These are phyloP conservation scores for Hypomesus transpacificus DNA, from an alignment of 2,113 vertebrate genomes.

Conservation along the genomic window DNA sequence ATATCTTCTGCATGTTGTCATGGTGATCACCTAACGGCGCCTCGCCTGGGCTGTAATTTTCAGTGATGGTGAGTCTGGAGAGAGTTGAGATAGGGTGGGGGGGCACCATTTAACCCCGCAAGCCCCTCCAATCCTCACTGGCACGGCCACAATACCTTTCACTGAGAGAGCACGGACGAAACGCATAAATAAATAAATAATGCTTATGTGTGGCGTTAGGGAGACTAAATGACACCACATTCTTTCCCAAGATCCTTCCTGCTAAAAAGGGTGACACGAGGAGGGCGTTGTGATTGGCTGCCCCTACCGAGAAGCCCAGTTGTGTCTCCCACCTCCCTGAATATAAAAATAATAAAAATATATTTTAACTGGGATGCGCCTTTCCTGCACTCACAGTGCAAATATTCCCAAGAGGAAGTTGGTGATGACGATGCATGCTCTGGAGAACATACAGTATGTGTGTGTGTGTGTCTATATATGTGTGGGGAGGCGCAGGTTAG, in stretches of 20 bases:
- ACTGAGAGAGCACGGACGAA: too few relatives aligned
- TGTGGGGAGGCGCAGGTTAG: too few relatives aligned
- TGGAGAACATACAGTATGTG: not conserved
- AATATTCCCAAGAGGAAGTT: too few relatives aligned
- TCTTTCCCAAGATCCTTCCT: constrained; percentile 20
- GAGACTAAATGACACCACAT: constrained; percentile 1
- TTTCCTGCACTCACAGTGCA: constrained; percentile 24
- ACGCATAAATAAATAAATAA: too few relatives aligned
- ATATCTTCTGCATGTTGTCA: constrained; percentile 55
- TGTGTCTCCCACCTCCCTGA: constrained; percentile 44
- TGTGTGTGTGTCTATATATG: constrained; percentile 1
- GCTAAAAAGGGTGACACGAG: constrained; percentile 29
- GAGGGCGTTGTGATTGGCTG: not conserved
- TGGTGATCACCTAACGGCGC: constrained; percentile 62
- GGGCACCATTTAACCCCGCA: constrained; percentile 21
- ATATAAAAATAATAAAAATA: constrained; percentile 16
- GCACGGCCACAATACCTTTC: too few relatives aligned
- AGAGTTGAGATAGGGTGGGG: constrained; percentile 18
- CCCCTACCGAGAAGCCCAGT: constrained; percentile 13
- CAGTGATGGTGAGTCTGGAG: constrained; percentile 38
- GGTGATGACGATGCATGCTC: too few relatives aligned
- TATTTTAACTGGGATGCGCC: constrained; percentile 22
- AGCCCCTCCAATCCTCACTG: not conserved
- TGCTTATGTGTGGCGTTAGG: too few relatives aligned
- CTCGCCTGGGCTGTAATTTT: constrained; percentile 55